A percentile compares a stretch with the other conserved stretches of the same genome.
phyloP scores from a whole-genome alignment of 2,113 vertebrate species.

The Ardeotis arabs region DNA sequence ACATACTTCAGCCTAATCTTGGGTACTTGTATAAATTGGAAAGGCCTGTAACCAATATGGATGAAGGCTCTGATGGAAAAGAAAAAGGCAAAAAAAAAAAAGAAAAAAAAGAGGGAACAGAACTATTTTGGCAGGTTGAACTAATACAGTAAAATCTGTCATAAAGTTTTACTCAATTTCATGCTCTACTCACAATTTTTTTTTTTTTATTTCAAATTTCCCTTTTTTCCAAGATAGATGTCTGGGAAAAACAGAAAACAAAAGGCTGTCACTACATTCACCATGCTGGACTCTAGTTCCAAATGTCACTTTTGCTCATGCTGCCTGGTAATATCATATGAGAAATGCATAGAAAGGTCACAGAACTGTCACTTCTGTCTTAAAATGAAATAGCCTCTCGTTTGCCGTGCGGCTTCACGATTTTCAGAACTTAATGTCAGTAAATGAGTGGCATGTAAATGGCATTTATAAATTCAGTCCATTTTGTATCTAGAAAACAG shows the following conservation, averaged over 20 bases:
- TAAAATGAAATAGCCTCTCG: constrained; percentile 62
- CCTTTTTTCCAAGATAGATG: background rate
- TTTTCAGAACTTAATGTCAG: constrained; percentile 64
- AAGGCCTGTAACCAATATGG: background rate
- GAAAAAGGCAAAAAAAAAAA: background rate
- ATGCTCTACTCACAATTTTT: background rate
- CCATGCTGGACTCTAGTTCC: background rate
- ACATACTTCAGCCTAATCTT: background rate
- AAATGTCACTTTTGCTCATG: constrained; percentile 52
- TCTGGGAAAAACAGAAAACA: constrained; percentile 16
- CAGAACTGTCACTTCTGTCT: constrained; percentile 47
- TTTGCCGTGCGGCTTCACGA: constrained; percentile 39
- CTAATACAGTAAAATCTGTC: background rate
- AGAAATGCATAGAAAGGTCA: constrained; percentile 70
- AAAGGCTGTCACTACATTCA: background rate
- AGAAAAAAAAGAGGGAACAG: too few species aligned
- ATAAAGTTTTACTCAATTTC: background rate
- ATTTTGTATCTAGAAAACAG: constrained; percentile 11
- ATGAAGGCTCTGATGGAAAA: background rate
- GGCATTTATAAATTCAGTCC: constrained; percentile 42
- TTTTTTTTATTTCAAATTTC: constrained; percentile 23
- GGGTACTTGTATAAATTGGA: background rate
- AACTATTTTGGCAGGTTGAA: background rate
- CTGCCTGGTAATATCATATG: constrained; percentile 18
- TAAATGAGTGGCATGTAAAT: constrained; percentile 4